Conservation (phyloP, 2,888 invertebrate species). For the Tiphia femorata region DNA sequence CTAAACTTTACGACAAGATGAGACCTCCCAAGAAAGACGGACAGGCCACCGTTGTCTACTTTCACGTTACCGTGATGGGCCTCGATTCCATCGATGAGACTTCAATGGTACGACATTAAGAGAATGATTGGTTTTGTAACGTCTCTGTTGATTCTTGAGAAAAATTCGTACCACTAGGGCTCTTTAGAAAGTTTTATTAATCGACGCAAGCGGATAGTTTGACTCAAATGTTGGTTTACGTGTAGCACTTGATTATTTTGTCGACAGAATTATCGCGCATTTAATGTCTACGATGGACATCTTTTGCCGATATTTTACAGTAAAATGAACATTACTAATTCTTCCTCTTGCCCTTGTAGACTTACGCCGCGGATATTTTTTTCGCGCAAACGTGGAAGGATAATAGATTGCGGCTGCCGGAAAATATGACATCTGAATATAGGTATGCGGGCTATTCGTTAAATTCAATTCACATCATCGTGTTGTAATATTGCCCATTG, state of each 20-base stretch:
- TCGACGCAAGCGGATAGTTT: no score
- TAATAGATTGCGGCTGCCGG: constrained; percentile 85
- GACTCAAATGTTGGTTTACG: no score
- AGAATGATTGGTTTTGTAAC: no score
- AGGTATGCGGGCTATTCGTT: constrained; percentile 68
- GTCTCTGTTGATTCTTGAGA: no score
- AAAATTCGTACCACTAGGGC: no score
- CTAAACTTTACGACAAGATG: constrained; percentile 92
- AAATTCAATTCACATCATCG: not conserved
- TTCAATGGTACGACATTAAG: constrained; percentile 85
- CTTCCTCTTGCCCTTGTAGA: constrained; percentile 76
- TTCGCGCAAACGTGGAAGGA: constrained; percentile 96
- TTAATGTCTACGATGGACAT: no score
- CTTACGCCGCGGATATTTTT: constrained; percentile 92
- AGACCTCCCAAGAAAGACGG: constrained; percentile 91
- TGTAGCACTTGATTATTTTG: no score
- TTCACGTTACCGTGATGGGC: constrained; percentile 95
- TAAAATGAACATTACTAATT: no score
- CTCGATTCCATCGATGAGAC: constrained; percentile 95
- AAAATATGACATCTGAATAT: constrained; percentile 94
- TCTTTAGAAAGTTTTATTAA: no score
- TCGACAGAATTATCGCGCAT: no score
- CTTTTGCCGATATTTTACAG: no score
- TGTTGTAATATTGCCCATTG: not conserved
- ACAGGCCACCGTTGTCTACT: constrained; percentile 88